Conservation (phyloP, 2,888 invertebrate genomes). For the Pseudanteris insignis region DNA sequence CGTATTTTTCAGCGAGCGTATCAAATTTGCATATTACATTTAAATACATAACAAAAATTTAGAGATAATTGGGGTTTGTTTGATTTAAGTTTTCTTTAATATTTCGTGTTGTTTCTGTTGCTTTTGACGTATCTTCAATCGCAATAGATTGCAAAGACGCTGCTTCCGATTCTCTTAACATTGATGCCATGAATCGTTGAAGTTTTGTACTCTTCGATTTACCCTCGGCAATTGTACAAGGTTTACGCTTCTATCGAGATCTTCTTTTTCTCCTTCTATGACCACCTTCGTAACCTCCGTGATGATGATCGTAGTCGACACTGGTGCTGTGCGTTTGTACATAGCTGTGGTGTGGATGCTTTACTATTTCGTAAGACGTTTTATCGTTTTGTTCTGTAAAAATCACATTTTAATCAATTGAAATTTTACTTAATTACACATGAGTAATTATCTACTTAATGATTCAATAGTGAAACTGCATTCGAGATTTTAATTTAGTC, state of each 20-base stretch:
- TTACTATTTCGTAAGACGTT: constrained; percentile 86
- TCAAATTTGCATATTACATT: too few species aligned
- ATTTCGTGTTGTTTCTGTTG: too few species aligned
- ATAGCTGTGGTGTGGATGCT: constrained; percentile 84
- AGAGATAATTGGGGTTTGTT: too few species aligned
- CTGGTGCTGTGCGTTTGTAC: constrained; percentile 79
- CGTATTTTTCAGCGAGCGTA: too few species aligned
- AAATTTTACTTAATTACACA: background rate
- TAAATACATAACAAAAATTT: too few species aligned
- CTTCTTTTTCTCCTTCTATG: constrained; percentile 69
- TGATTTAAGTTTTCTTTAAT: too few species aligned
- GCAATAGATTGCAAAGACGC: too few species aligned
- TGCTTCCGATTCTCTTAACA: too few species aligned
- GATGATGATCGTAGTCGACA: constrained; percentile 71
- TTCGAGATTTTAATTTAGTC: too few species aligned
- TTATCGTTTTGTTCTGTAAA: constrained; percentile 75
- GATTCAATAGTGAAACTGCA: too few species aligned
- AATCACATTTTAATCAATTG: background rate
- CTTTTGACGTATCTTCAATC: constrained; percentile 12
- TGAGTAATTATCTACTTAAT: background rate
- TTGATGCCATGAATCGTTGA: too few species aligned
- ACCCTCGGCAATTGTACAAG: constrained; percentile 35
- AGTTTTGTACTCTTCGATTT: constrained; percentile 35
- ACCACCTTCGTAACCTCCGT: constrained; percentile 61
- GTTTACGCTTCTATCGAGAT: constrained; percentile 28